A percentile compares a stretch with the other conserved stretches of the same genome.
Conservation (phyloP, 2,888 invertebrate genomes). For the Xestia sexstrigata region DNA sequence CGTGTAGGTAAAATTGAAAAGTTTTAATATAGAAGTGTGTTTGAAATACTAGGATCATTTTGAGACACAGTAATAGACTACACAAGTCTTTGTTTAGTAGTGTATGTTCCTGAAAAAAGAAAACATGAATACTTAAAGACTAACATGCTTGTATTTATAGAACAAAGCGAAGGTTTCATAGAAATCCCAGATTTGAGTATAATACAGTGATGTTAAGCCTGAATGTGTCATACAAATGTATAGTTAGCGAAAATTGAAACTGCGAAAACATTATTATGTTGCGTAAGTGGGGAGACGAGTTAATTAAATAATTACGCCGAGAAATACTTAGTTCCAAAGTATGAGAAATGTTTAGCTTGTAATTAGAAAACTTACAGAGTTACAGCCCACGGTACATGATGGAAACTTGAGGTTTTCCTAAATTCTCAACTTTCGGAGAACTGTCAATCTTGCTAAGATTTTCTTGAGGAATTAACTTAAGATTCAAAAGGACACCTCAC, state of each 20-base stretch:
- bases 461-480: conserved; percentile 43
- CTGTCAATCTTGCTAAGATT: conserved; percentile 54
- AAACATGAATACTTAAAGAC: conserved; percentile 11
- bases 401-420: conserved; percentile 20
- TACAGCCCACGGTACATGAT: conserved; percentile 16
- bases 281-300: conserved; percentile 19
- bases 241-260: conserved; percentile 26
- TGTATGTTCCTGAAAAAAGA: conserved; percentile 9
- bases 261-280: conserved; percentile 30
- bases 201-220: conserved; percentile 39
- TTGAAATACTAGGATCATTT: conserved; percentile 4
- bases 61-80: neutral
- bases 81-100: conserved; percentile 1
- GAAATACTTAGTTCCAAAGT: conserved; percentile 53
- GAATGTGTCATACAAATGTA: conserved; percentile 40
- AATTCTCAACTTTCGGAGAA: conserved; percentile 43
- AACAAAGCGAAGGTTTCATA: conserved; percentile 28
- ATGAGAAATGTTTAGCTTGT: conserved; percentile 51
- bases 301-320: conserved; percentile 48
- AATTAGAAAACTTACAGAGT: conserved; percentile 60
- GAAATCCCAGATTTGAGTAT: conserved; percentile 36
- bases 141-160: conserved; percentile 50
- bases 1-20: neutral
- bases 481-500: conserved; percentile 34
- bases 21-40: conserved; percentile 5